These are phyloP conservation scores for Turnix velox DNA, from an alignment of 2,113 vertebrate species.

Conservation along the genomic window DNA sequence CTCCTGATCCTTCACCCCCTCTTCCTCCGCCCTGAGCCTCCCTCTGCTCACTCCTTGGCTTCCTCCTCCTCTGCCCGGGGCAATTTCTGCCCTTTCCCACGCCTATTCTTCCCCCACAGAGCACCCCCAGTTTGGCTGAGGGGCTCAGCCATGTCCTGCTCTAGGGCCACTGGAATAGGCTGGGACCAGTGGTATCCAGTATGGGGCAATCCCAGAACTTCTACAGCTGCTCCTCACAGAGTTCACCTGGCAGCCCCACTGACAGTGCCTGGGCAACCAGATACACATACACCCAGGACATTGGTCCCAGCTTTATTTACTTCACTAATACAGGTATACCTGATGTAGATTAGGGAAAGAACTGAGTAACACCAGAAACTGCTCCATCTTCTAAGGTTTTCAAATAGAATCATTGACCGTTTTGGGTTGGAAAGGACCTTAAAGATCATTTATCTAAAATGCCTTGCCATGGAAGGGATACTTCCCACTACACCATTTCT, in stretches of 20 bases:
- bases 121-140: not conserved
- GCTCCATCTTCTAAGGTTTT: not conserved
- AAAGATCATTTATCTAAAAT: no score
- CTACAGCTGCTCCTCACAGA: no score
- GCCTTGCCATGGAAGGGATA: no score
- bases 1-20: not conserved
- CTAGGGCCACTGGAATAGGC: not conserved
- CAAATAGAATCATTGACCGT: no score
- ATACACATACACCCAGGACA: not conserved
- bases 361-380: not conserved
- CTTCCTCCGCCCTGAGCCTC: not conserved
- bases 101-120: not conserved
- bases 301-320: not conserved
- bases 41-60: not conserved
- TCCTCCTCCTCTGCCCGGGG: not conserved
- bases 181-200: not conserved
- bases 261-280: rapidly evolving
- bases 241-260: not conserved
- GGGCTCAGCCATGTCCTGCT: not conserved
- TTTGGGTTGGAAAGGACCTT: no score
- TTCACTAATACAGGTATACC: not conserved
- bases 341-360: not conserved
- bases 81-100: not conserved
- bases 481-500: no score
- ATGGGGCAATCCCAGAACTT: not conserved